Base-by-base conservation (phyloP, 2,888 invertebrate genomes). In the Pocota personata region DNA sequence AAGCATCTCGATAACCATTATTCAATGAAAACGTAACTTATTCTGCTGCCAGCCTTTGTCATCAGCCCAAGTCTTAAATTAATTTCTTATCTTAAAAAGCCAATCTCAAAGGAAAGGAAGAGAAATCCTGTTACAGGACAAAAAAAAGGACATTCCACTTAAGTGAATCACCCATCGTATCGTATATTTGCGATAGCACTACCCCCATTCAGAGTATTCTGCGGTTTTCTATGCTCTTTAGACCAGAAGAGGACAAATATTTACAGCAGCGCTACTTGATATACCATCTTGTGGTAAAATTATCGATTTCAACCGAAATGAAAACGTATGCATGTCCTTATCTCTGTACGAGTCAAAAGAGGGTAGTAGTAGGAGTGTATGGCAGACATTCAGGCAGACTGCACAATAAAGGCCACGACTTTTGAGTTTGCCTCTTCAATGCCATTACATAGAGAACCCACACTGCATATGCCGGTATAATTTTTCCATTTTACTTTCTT, bases 361-460 rank as follows among this genome's bases (percentile, higher is more conserved):
- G 57, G 35, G 43, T 43, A 10, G 48, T 21, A 37, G 35, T n/a
- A 52, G 50, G 60, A 27, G 27, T 16, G 19, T 27, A n/a, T n/a
- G 30, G 40, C 40, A 82, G 75, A 82, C 76, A 71, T 50, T 30
- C 30, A 32, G 75, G 69, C 82, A 82, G 82, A 82, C 82, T 69
- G 67, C 67, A 69, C 37, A 27, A 48, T 43, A 62, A 57, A 32
- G 55, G 10, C 50, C 52, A 40, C 37, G 52, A 37, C 72, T 16
- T 57, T 14, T 19, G 40, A 58, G 40, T 75, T 30, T 27, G 35
- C 24, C 62, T n/a, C n/a, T 30, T 24, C 24, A 66, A 50, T 32
- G 40, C 40, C 30, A 14, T 73, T 58, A 66, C 27, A 58, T 35
- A 14, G 30, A 50, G 27, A 27, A 58, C 50, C 40, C 12, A 32